A percentile compares a stretch with the other conserved stretches of the same genome.
Conservation (phyloP, 2,113 vertebrate genomes). For the Cryptotis parvus region DNA sequence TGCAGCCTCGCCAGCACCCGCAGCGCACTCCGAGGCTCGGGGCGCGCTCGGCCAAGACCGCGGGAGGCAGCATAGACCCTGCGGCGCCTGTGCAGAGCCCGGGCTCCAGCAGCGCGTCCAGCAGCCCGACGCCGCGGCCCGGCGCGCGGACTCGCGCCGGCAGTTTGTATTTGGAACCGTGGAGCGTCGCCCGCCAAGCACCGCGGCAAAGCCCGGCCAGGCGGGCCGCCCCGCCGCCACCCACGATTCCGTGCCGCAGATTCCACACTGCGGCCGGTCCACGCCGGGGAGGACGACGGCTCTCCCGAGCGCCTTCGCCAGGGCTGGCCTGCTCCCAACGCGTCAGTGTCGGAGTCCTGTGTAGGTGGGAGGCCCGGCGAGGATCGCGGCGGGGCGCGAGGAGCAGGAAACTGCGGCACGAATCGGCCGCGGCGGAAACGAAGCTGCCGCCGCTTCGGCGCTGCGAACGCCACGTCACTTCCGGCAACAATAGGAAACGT, state of each 20-base stretch:
- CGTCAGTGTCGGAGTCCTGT: accelerated
- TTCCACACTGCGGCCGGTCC: slow-evolving; percentile 43
- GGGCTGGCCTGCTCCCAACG: accelerated
- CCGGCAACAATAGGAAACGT: slow-evolving; percentile 86
- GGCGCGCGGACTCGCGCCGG: neutral
- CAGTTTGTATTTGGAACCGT: slow-evolving; percentile 49
- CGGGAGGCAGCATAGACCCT: accelerated
- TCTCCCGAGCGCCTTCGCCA: accelerated
- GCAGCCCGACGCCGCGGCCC: neutral
- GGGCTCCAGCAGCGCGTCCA: accelerated
- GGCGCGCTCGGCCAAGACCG: neutral
- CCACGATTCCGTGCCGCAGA: slow-evolving; percentile 50
- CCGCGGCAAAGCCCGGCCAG: neutral
- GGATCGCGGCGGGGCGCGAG: neutral
- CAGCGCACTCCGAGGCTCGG: neutral
- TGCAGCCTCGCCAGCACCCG: neutral
- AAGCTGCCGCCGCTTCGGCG: neutral
- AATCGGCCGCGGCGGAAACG: neutral
- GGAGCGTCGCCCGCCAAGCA: neutral
- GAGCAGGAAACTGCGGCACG: neutral
- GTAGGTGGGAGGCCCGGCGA: neutral
- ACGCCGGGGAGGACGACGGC: accelerated
- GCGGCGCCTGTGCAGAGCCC: accelerated
- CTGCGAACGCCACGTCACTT: slow-evolving; percentile 72
- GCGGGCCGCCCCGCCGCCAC: accelerated